Conservation (phyloP, 2,888 invertebrate species). For the Leucania comma region DNA sequence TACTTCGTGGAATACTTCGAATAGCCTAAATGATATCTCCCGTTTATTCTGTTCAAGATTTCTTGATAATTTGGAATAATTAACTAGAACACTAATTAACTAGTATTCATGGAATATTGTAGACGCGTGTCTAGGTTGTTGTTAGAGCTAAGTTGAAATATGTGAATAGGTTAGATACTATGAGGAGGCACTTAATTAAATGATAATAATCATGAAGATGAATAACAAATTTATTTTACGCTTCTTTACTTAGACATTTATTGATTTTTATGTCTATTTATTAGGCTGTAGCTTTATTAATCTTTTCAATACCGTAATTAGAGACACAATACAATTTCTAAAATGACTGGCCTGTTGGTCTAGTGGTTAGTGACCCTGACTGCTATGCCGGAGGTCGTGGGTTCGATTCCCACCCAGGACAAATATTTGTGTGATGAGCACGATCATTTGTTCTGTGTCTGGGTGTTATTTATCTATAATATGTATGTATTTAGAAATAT, state of each 20-base stretch:
- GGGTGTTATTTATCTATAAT: no score
- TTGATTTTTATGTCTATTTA: no score
- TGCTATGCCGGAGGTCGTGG: no score
- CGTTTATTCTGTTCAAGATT: neutral
- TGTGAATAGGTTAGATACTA: neutral
- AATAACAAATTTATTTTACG: constrained; percentile 5
- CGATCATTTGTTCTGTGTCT: no score
- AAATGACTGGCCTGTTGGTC: no score
- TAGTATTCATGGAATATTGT: constrained; percentile 8
- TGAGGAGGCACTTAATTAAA: neutral
- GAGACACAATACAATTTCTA: no score
- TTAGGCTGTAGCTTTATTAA: neutral
- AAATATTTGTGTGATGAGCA: no score
- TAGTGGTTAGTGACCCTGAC: no score
- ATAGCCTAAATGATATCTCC: constrained; percentile 8
- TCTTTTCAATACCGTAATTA: no score
- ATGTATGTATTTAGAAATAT: no score
- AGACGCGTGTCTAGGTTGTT: constrained; percentile 4
- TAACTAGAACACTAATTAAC: constrained; percentile 4
- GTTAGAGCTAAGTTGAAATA: neutral
- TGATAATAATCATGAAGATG: neutral
- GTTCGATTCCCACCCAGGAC: no score
- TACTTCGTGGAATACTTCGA: constrained; percentile 8
- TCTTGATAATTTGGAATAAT: constrained; percentile 12
- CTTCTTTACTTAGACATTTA: neutral